Percentiles rank a stretch among this genome's conserved stretches.
Conservation (phyloP, 2,888 invertebrate genomes). For the Ligdia adustata region DNA sequence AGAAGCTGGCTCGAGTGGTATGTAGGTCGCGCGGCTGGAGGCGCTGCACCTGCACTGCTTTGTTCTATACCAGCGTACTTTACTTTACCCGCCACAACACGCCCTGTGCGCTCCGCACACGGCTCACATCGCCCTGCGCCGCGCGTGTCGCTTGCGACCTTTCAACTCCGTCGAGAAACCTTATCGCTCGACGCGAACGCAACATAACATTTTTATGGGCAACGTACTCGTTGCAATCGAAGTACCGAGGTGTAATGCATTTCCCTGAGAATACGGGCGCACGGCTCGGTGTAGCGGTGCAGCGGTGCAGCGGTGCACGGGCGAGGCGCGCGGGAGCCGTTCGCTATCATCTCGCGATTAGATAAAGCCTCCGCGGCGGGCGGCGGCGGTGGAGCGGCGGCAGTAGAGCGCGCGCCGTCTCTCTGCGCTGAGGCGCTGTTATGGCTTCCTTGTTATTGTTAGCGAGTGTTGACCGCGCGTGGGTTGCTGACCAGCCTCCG, state of each 20-base stretch:
- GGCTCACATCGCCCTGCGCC: neutral
- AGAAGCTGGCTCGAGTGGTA: no score
- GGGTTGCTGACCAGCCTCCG: conserved; percentile 41
- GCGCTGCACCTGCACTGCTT: no score
- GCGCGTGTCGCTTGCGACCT: conserved; percentile 2
- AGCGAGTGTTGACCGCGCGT: conserved; percentile 61
- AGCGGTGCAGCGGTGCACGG: conserved; percentile 18
- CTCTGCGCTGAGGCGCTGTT: conserved; percentile 24
- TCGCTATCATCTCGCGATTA: conserved; percentile 71
- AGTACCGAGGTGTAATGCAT: conserved; percentile 13
- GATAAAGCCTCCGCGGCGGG: conserved; percentile 65
- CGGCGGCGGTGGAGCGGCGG: conserved; percentile 35
- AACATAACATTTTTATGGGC: conserved; percentile 49
- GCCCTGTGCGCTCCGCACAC: neutral
- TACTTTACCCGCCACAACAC: no score
- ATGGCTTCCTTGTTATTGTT: conserved; percentile 59
- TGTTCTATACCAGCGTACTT: no score
- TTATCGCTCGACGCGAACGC: conserved; percentile 48
- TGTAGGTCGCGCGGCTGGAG: no score
- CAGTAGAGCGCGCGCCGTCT: conserved; percentile 21
- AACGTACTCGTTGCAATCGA: conserved; percentile 45
- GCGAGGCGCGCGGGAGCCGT: conserved; percentile 50
- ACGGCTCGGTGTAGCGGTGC: no score
- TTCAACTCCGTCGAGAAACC: conserved; percentile 14
- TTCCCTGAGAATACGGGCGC: conserved; percentile 9